Evolutionary conservation across 2,797 vertebrate genomes (phyloP), one percentile per base, ranked within the genome.

Genomic region (Pteronotus mesoamericanus): DNA sequence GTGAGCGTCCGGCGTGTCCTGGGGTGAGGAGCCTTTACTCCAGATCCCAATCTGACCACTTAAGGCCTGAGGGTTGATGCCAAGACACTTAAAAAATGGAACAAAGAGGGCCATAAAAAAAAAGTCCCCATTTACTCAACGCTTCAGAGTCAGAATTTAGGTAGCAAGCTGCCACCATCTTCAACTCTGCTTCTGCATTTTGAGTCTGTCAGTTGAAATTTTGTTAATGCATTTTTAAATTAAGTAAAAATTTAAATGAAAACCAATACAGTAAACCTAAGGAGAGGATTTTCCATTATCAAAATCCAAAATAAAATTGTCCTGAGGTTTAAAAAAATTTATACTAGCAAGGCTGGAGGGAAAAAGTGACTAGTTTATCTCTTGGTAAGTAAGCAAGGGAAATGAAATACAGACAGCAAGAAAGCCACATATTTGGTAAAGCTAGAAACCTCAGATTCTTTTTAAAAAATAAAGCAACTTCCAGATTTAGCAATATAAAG

Each of bases 401-500:
- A 97, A 95, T 96, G 87, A 96, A 94, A 88, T 85, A 51, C 84
- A 96, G 96, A 96, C 72, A 92, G 87, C 61, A 85, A 90, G 79
- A 37, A 87, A 85, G 75, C 71, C 75, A 94, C 85, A 94, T 85
- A 86, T 94, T 95, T 95, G 85, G 72, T 95, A 95, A 95, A 96
- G 85, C 72, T 55, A 94, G 77, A 95, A 94, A 94, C 94, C 24
- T 90, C 84, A 71, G 64, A 51, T 39, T 85, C 75, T 80, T 84
- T 59, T 32, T 61, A 8, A 69, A 71, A 44, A 82, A 86, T 95
- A 95, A 94, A 96, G 86, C 72, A 51, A 91, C 42, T 87, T 93
- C 87, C 69, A 95, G 79, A 96, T 97, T 96, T 91, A 95, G 66
- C 77, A 96, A 77, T 72, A 94, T 78, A 85, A 96, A 95, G 53